Evolutionary conservation across 2,888 invertebrate species (phyloP).

Genomic region (Cylindroiulus punctatus): DNA sequence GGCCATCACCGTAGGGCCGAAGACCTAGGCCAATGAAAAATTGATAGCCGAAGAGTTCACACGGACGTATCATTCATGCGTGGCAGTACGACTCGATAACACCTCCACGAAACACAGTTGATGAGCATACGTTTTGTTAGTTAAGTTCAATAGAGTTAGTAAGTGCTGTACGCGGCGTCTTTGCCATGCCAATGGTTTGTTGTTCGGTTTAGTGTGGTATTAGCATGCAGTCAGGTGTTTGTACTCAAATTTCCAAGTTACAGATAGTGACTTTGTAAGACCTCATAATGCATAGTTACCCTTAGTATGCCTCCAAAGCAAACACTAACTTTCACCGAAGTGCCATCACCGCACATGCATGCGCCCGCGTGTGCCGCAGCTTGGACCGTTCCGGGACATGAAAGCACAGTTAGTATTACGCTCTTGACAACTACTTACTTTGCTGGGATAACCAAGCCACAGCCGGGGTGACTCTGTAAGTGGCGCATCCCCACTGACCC

Average conservation of each 20-base stretch:
- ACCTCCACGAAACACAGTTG: background rate
- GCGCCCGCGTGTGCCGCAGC: background rate
- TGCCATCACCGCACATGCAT: slow-evolving; percentile 4
- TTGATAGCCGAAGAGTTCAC: background rate
- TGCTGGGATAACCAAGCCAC: background rate
- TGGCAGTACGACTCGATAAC: background rate
- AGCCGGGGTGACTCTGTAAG: background rate
- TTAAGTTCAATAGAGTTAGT: background rate
- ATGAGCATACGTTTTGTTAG: slow-evolving; percentile 17
- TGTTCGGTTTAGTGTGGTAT: background rate
- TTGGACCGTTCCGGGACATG: background rate
- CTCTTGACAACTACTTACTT: background rate
- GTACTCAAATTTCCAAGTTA: background rate
- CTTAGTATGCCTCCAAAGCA: background rate
- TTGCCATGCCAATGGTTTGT: background rate
- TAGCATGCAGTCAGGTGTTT: slow-evolving; percentile 28
- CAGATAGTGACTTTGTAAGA: background rate
- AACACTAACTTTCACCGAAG: background rate
- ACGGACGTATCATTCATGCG: background rate
- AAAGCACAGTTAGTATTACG: slow-evolving; percentile 5
- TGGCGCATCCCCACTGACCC: background rate
- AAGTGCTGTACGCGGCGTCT: background rate
- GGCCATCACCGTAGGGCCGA: background rate
- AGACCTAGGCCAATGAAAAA: background rate
- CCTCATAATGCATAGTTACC: background rate